Evolutionary conservation across 2,113 vertebrate species (phyloP).

Genomic region (Morone chrysops): DNA sequence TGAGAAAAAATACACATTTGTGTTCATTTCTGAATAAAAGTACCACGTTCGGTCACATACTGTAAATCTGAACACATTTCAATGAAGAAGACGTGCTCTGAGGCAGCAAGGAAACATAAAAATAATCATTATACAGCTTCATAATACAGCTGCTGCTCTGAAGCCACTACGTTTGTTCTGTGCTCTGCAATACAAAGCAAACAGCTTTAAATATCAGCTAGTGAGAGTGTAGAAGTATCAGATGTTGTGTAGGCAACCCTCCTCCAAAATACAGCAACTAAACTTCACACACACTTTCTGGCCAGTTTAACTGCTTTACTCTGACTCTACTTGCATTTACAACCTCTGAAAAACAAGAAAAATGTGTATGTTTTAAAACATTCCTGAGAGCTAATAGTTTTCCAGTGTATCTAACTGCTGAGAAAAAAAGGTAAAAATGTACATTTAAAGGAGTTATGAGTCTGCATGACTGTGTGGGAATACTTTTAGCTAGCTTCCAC

Average conservation of each 20-base stretch:
- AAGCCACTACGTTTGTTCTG: background rate
- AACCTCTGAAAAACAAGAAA: background rate
- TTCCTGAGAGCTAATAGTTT: background rate
- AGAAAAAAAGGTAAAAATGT: conserved; percentile 24
- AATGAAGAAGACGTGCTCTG: background rate
- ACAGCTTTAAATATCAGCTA: background rate
- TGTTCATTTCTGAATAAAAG: background rate
- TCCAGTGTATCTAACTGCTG: background rate
- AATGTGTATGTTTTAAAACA: background rate
- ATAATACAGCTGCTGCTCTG: background rate
- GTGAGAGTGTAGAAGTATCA: conserved; percentile 6
- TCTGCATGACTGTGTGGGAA: conserved; percentile 29
- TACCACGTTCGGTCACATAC: too few species aligned
- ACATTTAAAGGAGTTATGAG: conserved; percentile 32
- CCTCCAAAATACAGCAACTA: conserved; percentile 13
- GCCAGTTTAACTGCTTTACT: background rate
- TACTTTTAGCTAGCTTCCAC: conserved; percentile 23
- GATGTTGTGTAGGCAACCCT: conserved; percentile 4
- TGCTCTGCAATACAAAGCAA: conserved; percentile 12
- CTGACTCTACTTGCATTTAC: background rate
- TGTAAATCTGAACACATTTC: background rate
- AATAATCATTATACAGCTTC: background rate
- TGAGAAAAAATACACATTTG: background rate
- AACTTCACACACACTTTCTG: background rate
- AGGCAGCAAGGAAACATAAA: background rate